Conservation (phyloP, 2,888 invertebrate species). For the Pammene aurita region DNA sequence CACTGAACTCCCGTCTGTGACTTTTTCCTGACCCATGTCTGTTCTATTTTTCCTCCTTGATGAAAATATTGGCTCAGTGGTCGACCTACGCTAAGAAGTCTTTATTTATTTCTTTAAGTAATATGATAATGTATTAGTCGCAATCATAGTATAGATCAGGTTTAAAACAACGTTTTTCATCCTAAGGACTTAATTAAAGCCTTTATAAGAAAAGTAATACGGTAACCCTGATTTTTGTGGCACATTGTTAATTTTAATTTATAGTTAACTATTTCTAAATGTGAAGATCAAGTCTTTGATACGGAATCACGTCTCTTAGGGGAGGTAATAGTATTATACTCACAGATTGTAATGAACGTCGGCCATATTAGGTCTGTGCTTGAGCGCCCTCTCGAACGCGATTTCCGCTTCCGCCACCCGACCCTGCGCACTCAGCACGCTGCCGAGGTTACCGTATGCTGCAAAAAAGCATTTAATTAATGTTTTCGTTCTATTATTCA, state of each 20-base stretch:
- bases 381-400: conserved; percentile 95
- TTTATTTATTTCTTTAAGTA: too few species aligned
- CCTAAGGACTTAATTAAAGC: too few species aligned
- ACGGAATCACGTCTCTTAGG: conserved; percentile 6
- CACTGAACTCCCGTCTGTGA: neutral
- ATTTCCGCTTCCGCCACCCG: conserved; percentile 94
- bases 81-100: too few species aligned
- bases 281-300: neutral
- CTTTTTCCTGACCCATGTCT: neutral
- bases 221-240: neutral
- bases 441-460: conserved; percentile 99
- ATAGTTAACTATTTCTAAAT: neutral
- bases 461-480: conserved; percentile 60
- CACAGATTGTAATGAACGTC: conserved; percentile 99
- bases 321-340: conserved; percentile 79
- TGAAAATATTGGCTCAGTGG: neutral
- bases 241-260: neutral
- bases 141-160: too few species aligned
- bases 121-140: too few species aligned
- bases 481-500: conserved; percentile 11
- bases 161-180: too few species aligned
- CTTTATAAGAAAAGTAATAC: too few species aligned
- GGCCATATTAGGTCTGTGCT: conserved; percentile 97
- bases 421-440: conserved; percentile 95
- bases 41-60: neutral